Percentiles rank a stretch among this genome's conserved stretches.
Evolutionary conservation across 2,888 invertebrate species (phyloP).

Genomic region (Tortrix viridana): DNA sequence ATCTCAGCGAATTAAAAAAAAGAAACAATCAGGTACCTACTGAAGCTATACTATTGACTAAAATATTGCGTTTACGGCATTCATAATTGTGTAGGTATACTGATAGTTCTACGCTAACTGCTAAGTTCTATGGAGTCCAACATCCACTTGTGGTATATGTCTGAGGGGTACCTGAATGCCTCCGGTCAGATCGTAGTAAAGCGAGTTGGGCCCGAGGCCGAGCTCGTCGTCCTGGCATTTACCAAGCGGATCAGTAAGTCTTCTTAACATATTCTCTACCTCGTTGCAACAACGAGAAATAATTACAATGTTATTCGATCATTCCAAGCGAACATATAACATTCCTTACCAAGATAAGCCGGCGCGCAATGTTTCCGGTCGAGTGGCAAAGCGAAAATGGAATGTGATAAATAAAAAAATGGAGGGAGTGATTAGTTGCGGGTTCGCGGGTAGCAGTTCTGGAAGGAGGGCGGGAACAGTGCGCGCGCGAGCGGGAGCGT

Average conservation of each 20-base stretch:
- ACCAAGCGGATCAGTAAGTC: slow-evolving; percentile 81
- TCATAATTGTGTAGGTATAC: slow-evolving; percentile 32
- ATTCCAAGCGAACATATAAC: slow-evolving; percentile 58
- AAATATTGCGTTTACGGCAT: slow-evolving; percentile 26
- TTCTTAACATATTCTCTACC: slow-evolving; percentile 75
- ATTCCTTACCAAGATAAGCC: slow-evolving; percentile 28
- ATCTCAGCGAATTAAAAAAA: slow-evolving; percentile 38
- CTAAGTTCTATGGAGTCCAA: slow-evolving; percentile 28
- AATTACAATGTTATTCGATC: slow-evolving; percentile 67
- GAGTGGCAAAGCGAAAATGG: too few species aligned
- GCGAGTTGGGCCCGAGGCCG: slow-evolving; percentile 81
- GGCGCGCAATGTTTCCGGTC: slow-evolving; percentile 20
- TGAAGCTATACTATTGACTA: slow-evolving; percentile 48
- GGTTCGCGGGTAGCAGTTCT: background rate
- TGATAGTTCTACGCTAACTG: slow-evolving; percentile 33
- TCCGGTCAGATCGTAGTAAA: slow-evolving; percentile 83
- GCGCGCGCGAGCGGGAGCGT: slow-evolving; percentile 35
- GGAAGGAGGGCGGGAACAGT: slow-evolving; percentile 9
- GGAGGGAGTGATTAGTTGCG: background rate
- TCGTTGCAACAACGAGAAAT: slow-evolving; percentile 75
- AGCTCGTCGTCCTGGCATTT: slow-evolving; percentile 83
- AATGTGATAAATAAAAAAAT: too few species aligned
- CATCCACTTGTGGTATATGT: slow-evolving; percentile 30
- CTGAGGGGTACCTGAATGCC: slow-evolving; percentile 80
- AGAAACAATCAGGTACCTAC: slow-evolving; percentile 76